Evolutionary conservation across 2,113 vertebrate species (phyloP).

Genomic region (Dicaeum eximium): DNA sequence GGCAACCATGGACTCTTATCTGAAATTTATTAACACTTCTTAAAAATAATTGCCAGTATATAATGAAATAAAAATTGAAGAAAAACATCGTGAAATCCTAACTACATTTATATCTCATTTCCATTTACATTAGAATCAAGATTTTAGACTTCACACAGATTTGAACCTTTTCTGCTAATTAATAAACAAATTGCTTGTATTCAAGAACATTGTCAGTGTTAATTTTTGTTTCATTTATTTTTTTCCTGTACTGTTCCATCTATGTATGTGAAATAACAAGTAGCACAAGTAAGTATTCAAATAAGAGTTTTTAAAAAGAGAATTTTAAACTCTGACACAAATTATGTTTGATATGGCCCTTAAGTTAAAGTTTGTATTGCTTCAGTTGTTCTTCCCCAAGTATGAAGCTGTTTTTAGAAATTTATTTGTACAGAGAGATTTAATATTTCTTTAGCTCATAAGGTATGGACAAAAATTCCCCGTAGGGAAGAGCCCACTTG

Average conservation of each 20-base stretch:
- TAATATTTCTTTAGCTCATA: background rate
- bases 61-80: background rate
- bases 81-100: background rate
- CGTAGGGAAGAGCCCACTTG: background rate
- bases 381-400: conserved; percentile 10
- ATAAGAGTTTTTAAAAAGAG: background rate
- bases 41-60: background rate
- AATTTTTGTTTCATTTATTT: background rate
- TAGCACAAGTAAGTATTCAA: background rate
- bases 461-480: background rate
- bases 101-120: background rate
- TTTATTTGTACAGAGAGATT: background rate
- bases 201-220: background rate
- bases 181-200: background rate
- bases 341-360: conserved; percentile 7
- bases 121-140: background rate
- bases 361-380: conserved; percentile 2
- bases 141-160: background rate
- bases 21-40: background rate
- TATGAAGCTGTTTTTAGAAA: background rate
- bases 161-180: background rate
- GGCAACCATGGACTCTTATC: background rate
- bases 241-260: background rate
- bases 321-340: background rate
- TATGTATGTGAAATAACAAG: background rate